Evolutionary conservation across 2,888 invertebrate genomes (phyloP).

Genomic region (Drosophila quinaria): DNA sequence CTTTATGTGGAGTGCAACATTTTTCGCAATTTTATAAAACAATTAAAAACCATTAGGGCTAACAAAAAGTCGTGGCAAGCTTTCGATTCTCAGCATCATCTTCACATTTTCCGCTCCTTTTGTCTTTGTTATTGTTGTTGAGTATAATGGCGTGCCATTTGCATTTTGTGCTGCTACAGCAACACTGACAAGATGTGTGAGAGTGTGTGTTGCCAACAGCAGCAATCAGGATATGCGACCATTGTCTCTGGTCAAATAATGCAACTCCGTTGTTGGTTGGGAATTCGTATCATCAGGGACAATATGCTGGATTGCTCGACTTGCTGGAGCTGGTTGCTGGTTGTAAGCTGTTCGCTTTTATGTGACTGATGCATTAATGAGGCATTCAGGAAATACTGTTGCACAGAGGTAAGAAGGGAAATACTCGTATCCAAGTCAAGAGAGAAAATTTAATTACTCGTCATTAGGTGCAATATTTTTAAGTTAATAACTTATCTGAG

Average conservation of each 20-base stretch:
- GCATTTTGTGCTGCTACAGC: slow-evolving; percentile 65
- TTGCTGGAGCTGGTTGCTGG: neutral
- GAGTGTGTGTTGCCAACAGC: slow-evolving; percentile 23
- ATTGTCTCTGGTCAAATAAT: slow-evolving; percentile 36
- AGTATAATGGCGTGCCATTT: slow-evolving; percentile 74
- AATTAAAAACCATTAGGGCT: slow-evolving; percentile 79
- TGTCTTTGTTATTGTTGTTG: slow-evolving; percentile 36
- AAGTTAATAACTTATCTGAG: neutral
- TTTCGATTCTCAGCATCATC: slow-evolving; percentile 47
- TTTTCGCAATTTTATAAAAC: slow-evolving; percentile 76
- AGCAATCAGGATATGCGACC: slow-evolving; percentile 19
- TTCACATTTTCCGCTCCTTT: slow-evolving; percentile 31
- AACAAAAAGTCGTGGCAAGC: slow-evolving; percentile 64
- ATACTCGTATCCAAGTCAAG: neutral
- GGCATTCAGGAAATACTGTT: neutral
- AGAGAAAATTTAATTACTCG: neutral
- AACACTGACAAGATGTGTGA: slow-evolving; percentile 34
- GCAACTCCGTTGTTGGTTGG: slow-evolving; percentile 27
- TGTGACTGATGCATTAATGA: slow-evolving; percentile 58
- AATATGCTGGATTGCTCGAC: slow-evolving; percentile 3
- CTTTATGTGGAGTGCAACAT: slow-evolving; percentile 22
- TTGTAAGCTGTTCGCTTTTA: slow-evolving; percentile 35
- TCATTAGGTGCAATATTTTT: neutral
- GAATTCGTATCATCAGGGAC: slow-evolving; percentile 12
- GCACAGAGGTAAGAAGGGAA: neutral